Base-by-base conservation (phyloP, 2,113 vertebrate species). In the Casuarius casuarius region DNA sequence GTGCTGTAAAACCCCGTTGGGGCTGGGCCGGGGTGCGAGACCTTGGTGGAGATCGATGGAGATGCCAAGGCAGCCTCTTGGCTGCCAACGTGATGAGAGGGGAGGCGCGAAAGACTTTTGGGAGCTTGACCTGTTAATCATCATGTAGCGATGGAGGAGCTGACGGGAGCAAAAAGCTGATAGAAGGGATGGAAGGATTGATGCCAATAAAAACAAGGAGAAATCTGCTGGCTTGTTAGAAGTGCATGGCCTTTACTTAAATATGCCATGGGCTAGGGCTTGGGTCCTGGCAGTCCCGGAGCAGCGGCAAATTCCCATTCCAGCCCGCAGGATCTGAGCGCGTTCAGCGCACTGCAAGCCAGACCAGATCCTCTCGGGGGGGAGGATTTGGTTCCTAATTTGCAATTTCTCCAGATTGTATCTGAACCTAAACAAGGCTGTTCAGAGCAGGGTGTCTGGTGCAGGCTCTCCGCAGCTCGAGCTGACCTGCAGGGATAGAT, bases 191-290 rank as follows among this genome's bases (percentile, higher is more conserved):
- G 48, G 40, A 68, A 44, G 17, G 72, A 9, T 16, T 28, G 15
- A 76, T 29, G 44, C n/a, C 21, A 33, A 48, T 40, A 38, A 44
- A 65, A 48, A 7, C 0, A 10, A 31, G 18, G 9, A 44, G 29
- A 33, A 79, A 66, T 31, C 21, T 44, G 48, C 35, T 18, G 19
- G 29, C 73, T n/a, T n/a, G 38, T 58, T 59, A 22, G 38, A 12
- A 44, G 31, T 29, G 70, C 70, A 9, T 48, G 46, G 7, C 28
- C 29, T 56, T 65, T 9, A 44, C 38, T 70, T 82, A 61, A 28
- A 21, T 35, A 46, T 14, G 18, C 14, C 8, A 2, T 31, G 61
- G 51, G 2, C 10, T 1, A 0, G 19, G 35, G 2, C 33, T 44
- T 63, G 63, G 59, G 23, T 71, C 15, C 35, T 49, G 51, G 21